Base-by-base conservation (phyloP, 2,888 invertebrate genomes). In the Seladonia tumulorum region DNA sequence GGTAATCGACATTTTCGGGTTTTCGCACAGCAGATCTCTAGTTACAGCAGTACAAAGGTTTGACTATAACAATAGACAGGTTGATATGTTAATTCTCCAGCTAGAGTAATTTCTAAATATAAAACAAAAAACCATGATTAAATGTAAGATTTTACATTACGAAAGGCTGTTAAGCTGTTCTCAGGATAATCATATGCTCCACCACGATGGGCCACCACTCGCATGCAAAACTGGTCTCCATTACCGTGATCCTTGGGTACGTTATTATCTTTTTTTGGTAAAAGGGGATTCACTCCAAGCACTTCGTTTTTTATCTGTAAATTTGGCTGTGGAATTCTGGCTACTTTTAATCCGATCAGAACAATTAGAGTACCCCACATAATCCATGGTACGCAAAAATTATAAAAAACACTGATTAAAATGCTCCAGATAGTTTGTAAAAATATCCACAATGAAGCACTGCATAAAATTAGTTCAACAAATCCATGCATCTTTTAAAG, bases 101-200 rank as follows among this genome's bases (percentile, higher is more conserved):
- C 49, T 47, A 22, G 39, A 75, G 66, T 45, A 76, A 72, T 53
- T 18, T 78, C 35, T 73, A 70, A 76, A 70, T 25, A 16, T 57
- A 72, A 72, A 63, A 85, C 53, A 14, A 60, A 68, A 81, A 76
- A 81, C 78, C 25, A 63, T 70, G 76, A 85, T 79, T 75, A 87
- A 76, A 74, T 76, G 82, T 86, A 71, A 78, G 85, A 87, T 95
- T 96, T 95, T 94, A 97, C 97, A 95, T 96, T 96, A 95, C 96
- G 96, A 91, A 98, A 97, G 1, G 98, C 98, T 79, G 96, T 96
- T 87, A 98, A 93, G 87, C 97, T 98, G 94, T 98, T 98, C 95
- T 98, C 98, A 0, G 98, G 98, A 7, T 97, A 98, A 95, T 98
- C 98, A 70, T 97, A 95, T 2, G 96, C 97, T 18, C 97, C 97